Conservation (phyloP, 2,888 invertebrate genomes). For the Cantharis flavilabris region DNA sequence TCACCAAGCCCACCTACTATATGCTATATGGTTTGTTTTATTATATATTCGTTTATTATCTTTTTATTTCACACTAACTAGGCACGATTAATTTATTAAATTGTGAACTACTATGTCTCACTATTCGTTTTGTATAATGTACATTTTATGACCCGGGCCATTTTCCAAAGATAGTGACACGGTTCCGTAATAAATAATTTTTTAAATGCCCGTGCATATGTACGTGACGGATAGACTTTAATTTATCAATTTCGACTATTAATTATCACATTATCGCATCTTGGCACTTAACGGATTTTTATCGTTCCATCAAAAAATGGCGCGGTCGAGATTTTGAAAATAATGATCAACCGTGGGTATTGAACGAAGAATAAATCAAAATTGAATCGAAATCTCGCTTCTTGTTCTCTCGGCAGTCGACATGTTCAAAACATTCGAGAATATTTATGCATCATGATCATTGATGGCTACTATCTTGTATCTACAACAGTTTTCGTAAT, state of each 20-base stretch:
- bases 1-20: slow-evolving; percentile 52
- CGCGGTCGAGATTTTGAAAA: background rate
- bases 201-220: background rate
- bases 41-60: slow-evolving; percentile 47
- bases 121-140: slow-evolving; percentile 42
- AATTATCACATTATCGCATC: background rate
- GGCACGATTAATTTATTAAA: slow-evolving; percentile 51
- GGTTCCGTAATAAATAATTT: background rate
- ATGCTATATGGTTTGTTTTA: slow-evolving; percentile 46
- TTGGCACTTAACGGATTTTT: background rate
- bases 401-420: background rate
- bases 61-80: slow-evolving; percentile 50
- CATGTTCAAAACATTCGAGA: slow-evolving; percentile 22
- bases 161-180: background rate
- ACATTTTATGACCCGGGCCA: slow-evolving; percentile 9
- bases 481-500: slow-evolving; percentile 52
- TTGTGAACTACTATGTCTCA: slow-evolving; percentile 46
- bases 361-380: background rate
- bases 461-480: slow-evolving; percentile 52
- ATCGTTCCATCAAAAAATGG: background rate
- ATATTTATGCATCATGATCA: slow-evolving; percentile 44
- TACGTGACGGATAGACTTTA: background rate
- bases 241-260: background rate
- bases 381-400: slow-evolving; percentile 1
- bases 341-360: background rate